A percentile compares a stretch with the other conserved stretches of the same genome.
Conservation (phyloP, 2,888 invertebrate species). For the Camptogramma bilineatum region DNA sequence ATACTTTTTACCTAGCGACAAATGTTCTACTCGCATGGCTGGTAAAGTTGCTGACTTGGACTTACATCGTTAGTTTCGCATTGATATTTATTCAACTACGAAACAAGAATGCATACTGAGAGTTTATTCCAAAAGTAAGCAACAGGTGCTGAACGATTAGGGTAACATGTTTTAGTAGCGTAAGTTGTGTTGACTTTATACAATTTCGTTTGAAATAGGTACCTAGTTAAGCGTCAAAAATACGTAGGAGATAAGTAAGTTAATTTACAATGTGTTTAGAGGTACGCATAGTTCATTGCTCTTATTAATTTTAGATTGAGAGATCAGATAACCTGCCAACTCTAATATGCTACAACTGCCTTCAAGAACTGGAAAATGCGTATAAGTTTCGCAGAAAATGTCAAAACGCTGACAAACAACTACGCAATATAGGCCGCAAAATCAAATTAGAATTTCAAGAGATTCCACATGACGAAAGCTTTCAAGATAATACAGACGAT, state of each 20-base stretch:
- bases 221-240: background rate
- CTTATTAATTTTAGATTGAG: conserved; percentile 65
- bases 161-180: too few relatives aligned
- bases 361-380: conserved; percentile 72
- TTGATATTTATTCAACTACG: too few relatives aligned
- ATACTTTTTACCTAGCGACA: background rate
- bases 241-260: background rate
- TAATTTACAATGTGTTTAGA: background rate
- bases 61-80: too few relatives aligned
- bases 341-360: conserved; percentile 72
- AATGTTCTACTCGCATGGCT: background rate
- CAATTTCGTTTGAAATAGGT: background rate
- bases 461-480: conserved; percentile 41
- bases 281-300: conserved; percentile 16
- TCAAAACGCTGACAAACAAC: conserved; percentile 69
- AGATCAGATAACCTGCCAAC: conserved; percentile 70
- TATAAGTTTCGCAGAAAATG: conserved; percentile 80
- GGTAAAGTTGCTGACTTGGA: too few relatives aligned
- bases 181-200: background rate
- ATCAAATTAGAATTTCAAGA: conserved; percentile 66
- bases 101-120: too few relatives aligned
- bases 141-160: too few relatives aligned
- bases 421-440: conserved; percentile 50
- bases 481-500: conserved; percentile 36
- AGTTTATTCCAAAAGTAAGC: too few relatives aligned